Conservation (phyloP, 2,113 vertebrate species). For the Gobio gobio region DNA sequence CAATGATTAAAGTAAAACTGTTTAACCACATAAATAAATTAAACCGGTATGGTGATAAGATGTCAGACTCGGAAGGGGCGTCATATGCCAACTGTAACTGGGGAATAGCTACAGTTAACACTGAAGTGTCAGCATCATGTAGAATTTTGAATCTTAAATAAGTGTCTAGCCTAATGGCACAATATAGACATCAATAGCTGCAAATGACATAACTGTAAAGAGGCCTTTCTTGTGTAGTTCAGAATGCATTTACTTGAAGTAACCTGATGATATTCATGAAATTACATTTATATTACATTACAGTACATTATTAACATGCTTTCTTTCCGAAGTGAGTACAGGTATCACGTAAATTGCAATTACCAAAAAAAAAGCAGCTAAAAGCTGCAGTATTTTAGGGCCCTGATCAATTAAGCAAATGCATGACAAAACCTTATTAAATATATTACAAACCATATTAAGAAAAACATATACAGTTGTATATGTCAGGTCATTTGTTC, state of each 20-base stretch:
- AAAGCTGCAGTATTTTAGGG: not conserved
- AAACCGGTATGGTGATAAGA: not conserved
- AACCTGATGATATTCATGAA: not conserved
- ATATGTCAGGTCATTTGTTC: not conserved
- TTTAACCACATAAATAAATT: not conserved
- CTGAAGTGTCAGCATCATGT: not conserved
- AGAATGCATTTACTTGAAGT: conserved; percentile 2
- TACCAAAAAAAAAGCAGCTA: not conserved
- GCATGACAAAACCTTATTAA: not conserved
- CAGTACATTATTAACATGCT: not conserved
- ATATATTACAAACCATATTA: too few relatives aligned
- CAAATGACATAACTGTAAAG: not conserved
- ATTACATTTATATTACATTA: not conserved
- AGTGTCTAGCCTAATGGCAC: not conserved
- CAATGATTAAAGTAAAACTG: not conserved
- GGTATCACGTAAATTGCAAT: not conserved
- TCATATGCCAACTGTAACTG: not conserved
- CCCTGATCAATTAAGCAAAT: not conserved
- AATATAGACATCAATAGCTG: not conserved
- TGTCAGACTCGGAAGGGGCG: too few relatives aligned
- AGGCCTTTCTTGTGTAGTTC: not conserved
- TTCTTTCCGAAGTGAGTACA: not conserved
- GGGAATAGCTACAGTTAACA: not conserved
- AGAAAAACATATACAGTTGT: too few relatives aligned
- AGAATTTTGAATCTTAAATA: not conserved